A percentile compares a stretch with the other conserved stretches of the same genome.
Evolutionary conservation across 2,113 vertebrate species (phyloP).

Genomic region (Psephotus haematonotus): DNA sequence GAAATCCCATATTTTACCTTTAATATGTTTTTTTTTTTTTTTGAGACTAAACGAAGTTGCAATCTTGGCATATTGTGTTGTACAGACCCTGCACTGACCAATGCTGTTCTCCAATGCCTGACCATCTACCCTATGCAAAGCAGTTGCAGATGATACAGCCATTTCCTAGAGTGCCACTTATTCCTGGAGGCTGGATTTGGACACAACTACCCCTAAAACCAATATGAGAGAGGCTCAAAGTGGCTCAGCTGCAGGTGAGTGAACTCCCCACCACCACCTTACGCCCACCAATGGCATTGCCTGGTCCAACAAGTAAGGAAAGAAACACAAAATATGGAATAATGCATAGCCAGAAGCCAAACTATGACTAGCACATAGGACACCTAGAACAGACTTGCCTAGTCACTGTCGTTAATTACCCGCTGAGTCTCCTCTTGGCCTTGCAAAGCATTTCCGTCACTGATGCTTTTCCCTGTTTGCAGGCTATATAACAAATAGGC

Average conservation of each 20-base stretch:
- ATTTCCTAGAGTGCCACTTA: background rate
- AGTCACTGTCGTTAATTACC: background rate
- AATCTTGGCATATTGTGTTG: conserved; percentile 22
- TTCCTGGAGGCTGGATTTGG: background rate
- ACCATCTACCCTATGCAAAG: accelerated
- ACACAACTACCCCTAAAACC: background rate
- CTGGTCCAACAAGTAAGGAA: background rate
- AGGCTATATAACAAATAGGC: background rate
- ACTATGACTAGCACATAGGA: background rate
- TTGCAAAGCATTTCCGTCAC: background rate
- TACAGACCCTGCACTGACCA: background rate
- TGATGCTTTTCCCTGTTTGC: background rate
- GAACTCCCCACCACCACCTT: background rate
- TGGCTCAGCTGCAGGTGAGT: background rate
- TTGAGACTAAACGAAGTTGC: background rate
- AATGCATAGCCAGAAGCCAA: background rate
- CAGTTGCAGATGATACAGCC: background rate
- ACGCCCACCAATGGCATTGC: accelerated
- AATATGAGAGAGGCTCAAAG: background rate
- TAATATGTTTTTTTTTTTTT: background rate
- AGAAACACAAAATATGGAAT: background rate
- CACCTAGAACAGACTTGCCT: background rate
- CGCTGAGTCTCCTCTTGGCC: background rate
- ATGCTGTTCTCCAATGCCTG: background rate
- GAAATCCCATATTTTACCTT: background rate